A percentile compares a stretch with the other conserved stretches of the same genome.
These are phyloP conservation scores for Drosophila subsilvestris DNA, from an alignment of 2,888 invertebrate genomes.

Conservation along the genomic window DNA sequence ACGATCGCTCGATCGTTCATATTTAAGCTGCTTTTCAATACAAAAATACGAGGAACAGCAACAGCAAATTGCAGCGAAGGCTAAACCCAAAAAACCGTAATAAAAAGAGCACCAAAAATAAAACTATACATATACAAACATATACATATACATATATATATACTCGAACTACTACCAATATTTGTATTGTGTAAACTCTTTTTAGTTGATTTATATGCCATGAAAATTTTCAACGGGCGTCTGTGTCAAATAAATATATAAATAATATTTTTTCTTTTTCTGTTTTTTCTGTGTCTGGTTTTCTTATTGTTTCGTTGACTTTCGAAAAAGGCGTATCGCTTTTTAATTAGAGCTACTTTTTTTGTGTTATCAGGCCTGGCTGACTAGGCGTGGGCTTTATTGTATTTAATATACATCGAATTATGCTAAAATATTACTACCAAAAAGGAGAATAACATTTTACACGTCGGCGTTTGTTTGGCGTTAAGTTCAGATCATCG, in stretches of 20 bases:
- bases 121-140: background rate
- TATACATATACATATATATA: too few species aligned
- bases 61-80: conserved; percentile 58
- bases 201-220: conserved; percentile 32
- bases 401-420: conserved; percentile 47
- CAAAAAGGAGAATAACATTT: conserved; percentile 42
- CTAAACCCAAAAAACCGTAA: conserved; percentile 26
- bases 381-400: conserved; percentile 41
- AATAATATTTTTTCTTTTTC: conserved; percentile 15
- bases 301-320: conserved; percentile 35
- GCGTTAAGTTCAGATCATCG: conserved; percentile 64
- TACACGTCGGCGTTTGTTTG: conserved; percentile 77
- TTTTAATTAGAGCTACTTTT: conserved; percentile 71
- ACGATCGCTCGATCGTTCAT: conserved; percentile 23
- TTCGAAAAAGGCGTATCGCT: conserved; percentile 58
- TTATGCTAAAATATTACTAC: conserved; percentile 61
- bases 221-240: conserved; percentile 47
- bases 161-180: conserved; percentile 11
- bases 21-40: conserved; percentile 66
- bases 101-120: background rate
- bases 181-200: conserved; percentile 41
- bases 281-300: conserved; percentile 16
- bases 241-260: conserved; percentile 38
- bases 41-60: conserved; percentile 27
- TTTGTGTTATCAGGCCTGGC: conserved; percentile 22